Conservation (phyloP, 2,888 invertebrate genomes). For the Neoitamus cyanurus region DNA sequence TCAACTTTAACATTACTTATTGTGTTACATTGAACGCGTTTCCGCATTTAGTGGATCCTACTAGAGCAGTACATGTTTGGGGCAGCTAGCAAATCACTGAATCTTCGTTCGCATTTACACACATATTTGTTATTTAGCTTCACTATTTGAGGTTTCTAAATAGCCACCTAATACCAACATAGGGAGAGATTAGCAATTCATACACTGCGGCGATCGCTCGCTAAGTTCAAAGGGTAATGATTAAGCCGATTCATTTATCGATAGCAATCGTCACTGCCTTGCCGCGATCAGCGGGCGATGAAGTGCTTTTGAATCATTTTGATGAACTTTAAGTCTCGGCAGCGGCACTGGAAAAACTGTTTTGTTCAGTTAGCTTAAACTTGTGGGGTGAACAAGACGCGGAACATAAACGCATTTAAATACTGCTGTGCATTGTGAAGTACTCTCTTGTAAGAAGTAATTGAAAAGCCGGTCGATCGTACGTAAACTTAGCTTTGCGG, state of each 20-base stretch:
- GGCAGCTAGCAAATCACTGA: background rate
- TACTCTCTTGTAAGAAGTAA: background rate
- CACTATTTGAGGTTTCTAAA: background rate
- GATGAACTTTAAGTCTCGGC: background rate
- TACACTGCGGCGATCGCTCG: background rate
- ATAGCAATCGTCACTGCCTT: background rate
- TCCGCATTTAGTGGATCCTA: background rate
- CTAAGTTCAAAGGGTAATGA: background rate
- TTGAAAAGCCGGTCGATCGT: background rate
- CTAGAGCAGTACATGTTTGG: background rate
- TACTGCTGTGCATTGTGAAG: background rate
- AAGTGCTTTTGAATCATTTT: background rate
- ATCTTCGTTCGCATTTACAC: background rate
- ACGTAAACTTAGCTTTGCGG: no score
- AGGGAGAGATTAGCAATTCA: background rate
- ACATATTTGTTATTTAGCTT: no score
- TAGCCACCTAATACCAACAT: background rate
- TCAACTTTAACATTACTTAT: background rate
- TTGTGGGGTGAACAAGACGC: background rate
- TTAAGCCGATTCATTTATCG: background rate
- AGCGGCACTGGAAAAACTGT: background rate
- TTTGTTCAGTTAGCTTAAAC: background rate
- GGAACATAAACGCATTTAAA: background rate
- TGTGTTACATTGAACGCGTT: background rate
- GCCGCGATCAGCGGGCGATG: background rate